Conservation (phyloP, 1,140 invertebrate species). For the Trichoplusia ni region DNA sequence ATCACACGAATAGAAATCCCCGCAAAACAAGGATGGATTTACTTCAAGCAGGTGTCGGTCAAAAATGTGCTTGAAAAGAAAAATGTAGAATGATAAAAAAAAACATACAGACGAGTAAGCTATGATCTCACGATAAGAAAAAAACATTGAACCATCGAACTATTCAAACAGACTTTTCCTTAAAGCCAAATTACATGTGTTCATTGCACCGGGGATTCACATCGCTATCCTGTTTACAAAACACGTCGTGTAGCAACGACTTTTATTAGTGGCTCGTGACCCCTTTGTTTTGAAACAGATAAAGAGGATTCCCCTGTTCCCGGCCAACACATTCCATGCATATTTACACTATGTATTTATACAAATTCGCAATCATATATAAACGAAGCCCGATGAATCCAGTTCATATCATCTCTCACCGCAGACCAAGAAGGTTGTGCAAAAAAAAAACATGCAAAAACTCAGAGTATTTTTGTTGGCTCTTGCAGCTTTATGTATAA, state of each 20-base stretch:
- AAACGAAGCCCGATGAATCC: conserved; percentile 23
- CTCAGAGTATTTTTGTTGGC: conserved; percentile 23
- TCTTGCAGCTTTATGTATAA: conserved; percentile 30
- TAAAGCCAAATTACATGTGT: too few species aligned
- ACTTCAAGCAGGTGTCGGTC: too few species aligned
- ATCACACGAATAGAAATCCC: too few species aligned
- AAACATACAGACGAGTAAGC: too few species aligned
- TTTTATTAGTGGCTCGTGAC: neutral
- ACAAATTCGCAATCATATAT: conserved; percentile 61
- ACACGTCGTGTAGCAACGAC: conserved; percentile 45
- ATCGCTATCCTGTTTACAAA: neutral
- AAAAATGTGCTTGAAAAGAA: too few species aligned
- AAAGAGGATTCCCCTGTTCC: conserved; percentile 21
- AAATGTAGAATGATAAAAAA: too few species aligned
- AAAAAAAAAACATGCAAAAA: conserved; percentile 35
- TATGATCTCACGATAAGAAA: too few species aligned
- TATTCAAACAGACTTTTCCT: too few species aligned
- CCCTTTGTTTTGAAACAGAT: neutral
- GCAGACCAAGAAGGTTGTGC: conserved; percentile 29
- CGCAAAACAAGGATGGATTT: too few species aligned
- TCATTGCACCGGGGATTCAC: too few species aligned
- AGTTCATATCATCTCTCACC: neutral
- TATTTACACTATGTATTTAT: conserved; percentile 34
- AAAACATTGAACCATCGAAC: too few species aligned
- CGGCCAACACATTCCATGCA: neutral